A percentile compares a stretch with the other conserved stretches of the same genome.
Evolutionary conservation across 2,888 invertebrate species (phyloP).

Genomic region (Polyommatus icarus): DNA sequence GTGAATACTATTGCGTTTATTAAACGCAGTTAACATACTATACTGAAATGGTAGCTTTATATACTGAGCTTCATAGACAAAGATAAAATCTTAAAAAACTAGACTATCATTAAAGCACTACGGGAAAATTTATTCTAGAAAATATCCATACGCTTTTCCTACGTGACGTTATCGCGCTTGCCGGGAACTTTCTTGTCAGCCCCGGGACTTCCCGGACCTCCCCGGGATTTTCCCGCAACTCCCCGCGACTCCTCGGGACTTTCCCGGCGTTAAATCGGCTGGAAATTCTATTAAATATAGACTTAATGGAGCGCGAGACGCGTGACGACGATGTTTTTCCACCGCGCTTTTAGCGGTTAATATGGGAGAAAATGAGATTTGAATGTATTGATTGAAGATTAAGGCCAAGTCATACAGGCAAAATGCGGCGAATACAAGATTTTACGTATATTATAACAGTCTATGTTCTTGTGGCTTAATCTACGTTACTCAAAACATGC

Average conservation of each 20-base stretch:
- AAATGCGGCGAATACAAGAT: no score
- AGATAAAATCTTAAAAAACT: no score
- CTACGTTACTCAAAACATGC: background rate
- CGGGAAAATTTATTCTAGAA: background rate
- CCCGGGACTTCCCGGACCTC: background rate
- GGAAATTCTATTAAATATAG: conserved; percentile 4
- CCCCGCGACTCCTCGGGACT: background rate
- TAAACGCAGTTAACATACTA: no score
- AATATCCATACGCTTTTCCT: background rate
- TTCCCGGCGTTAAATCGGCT: background rate
- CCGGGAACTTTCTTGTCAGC: background rate
- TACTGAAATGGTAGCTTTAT: background rate
- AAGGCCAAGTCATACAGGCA: no score
- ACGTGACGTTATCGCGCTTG: background rate
- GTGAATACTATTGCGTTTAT: no score
- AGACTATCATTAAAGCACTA: background rate
- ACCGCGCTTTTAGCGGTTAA: background rate
- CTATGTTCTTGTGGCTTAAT: no score
- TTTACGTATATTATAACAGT: no score
- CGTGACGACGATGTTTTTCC: background rate
- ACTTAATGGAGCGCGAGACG: background rate
- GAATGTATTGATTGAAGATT: background rate
- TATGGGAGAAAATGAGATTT: background rate
- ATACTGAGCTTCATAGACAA: no score
- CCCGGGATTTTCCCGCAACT: background rate